Base-by-base conservation (phyloP, 2,113 vertebrate genomes). In the Nothobranchius kuhntae region DNA sequence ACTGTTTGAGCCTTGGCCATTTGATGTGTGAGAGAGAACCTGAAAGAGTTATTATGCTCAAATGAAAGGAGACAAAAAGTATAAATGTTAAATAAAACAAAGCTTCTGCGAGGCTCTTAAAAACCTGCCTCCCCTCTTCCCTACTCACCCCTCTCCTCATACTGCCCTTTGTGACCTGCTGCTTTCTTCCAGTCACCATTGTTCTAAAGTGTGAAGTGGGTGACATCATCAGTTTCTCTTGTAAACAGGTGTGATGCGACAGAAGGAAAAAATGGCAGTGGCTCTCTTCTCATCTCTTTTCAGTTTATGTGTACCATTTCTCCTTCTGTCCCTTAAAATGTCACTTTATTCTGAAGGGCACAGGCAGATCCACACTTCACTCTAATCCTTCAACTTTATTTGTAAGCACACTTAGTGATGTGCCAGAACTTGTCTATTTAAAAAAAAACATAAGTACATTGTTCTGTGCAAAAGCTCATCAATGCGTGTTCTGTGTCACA, bases 31-130 rank as follows among this genome's bases (percentile, higher is more conserved):
- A 93, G 92, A 93, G 92, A 83, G 77, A 86, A 85, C 85, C 91
- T 86, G 91, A 89, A 91, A 94, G 92, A 88, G 91, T 90, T 86
- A 91, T 91, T 93, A 91, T 94, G 90, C 85, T 88, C 71, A 61
- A 85, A 70, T 78, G 71, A 83, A 88, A 78, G 86, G 89, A 86
- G 89, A 90, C 92, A 90, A 93, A 92, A 93, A 90, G 91, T 87
- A 87, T 94, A 91, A 91, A 86, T 88, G 89, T 91, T 92, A 93
- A 95, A 94, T 92, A 95, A 93, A 93, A 85, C 87, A 75, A 56
- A 91, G 82, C 84, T 61, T 89, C 82, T 85, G 73, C 60, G 82
- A 82, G 75, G 77, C 63, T 83, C 81, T 80, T 63, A 73, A 71
- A 8, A 68, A 51, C 68, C 68, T 64, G 74, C 66, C 60, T 40